phyloP scores from a whole-genome alignment of 2,797 vertebrate species.

The Delichon dasypus region DNA sequence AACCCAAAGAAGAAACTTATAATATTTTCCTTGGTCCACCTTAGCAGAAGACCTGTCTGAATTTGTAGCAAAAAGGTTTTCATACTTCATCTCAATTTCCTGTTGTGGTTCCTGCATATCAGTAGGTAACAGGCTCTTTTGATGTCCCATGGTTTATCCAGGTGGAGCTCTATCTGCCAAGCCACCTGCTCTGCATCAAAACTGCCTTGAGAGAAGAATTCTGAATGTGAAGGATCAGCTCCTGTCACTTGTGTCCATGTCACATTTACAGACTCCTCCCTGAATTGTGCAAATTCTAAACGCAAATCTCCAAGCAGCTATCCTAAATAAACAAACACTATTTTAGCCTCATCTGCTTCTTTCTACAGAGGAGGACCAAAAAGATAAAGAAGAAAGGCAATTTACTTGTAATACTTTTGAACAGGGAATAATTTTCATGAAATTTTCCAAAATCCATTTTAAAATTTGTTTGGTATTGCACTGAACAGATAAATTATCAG shows the following conservation, averaged over 20 bases:
- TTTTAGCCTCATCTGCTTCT: background rate
- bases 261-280: background rate
- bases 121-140: background rate
- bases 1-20: background rate
- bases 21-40: background rate
- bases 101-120: constrained; percentile 8
- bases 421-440: background rate
- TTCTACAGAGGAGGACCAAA: background rate
- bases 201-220: background rate
- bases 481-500: background rate
- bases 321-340: background rate
- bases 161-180: constrained; percentile 21
- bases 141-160: background rate
- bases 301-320: background rate
- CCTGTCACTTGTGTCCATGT: background rate
- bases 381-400: background rate
- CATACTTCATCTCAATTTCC: constrained; percentile 8
- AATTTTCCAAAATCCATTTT: background rate
- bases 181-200: constrained; percentile 21
- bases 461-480: background rate
- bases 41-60: background rate
- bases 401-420: background rate
- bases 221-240: background rate
- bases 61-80: background rate
- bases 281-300: background rate